Base-by-base conservation (phyloP, 2,113 vertebrate genomes). In the Boleophthalmus pectinirostris region DNA sequence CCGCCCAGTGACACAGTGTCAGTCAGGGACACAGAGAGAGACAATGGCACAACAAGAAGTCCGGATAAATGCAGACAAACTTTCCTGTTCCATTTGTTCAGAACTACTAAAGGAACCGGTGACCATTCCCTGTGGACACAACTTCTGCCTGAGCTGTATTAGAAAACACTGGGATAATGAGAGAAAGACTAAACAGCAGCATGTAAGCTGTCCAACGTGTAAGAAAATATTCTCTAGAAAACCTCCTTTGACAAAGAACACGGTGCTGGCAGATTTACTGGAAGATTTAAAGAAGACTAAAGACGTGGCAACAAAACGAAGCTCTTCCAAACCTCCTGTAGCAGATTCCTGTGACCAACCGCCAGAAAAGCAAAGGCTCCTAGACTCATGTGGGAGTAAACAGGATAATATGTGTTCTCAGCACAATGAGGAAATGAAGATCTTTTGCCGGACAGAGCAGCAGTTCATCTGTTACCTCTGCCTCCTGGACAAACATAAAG, bases 401-500 rank as follows among this genome's bases (percentile, higher is more conserved):
- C 67, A 70, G 16, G 66, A 79, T 21, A 79, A 60, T 49, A 58
- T 79, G 23, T 79, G 77, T 67, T 60, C 66, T 66, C 70, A 0
- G 49, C 77, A 73, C 20, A 29, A 51, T 58, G 71, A 79, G 58
- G 66, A 73, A 43, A 79, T 66, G 77, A 73, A 69, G 51, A 66
- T 79, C 12, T 79, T 79, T 49, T 79, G 77, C 3, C 67, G 60
- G 7, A 73, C 66, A 13, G 66, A 78, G 46, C 58, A 73, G 70
- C 58, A 69, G 66, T 21, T 47, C 53, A 73, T 78, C 66, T 78
- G 76, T 64, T 64, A 72, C 68, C 70, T 78, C 57, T 78, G 76
- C 49, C 11, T n/a, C 18, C 1, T 73, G 56, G 66, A 78, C 14
- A 49, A 78, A 73, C 77, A 79, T 12, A 79, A 69, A 65, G 49